phyloP scores from a whole-genome alignment of 2,888 invertebrate genomes.

The Oegoconia quadripuncta region DNA sequence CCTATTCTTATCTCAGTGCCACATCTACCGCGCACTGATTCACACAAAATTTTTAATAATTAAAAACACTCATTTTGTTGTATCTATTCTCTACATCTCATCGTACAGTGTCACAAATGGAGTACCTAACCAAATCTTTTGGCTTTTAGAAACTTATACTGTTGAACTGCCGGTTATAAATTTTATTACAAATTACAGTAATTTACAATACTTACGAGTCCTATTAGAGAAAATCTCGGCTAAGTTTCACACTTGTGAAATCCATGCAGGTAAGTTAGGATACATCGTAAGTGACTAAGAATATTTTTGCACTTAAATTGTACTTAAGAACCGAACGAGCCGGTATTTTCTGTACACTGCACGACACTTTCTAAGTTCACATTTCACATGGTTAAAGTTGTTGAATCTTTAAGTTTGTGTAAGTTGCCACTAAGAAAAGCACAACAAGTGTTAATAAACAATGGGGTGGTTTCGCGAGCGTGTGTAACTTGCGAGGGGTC shows the following conservation, averaged over 20 bases:
- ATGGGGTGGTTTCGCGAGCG: constrained; percentile 62
- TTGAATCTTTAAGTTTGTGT: constrained; percentile 30
- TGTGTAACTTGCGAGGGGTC: constrained; percentile 48
- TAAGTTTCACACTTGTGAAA: constrained; percentile 40
- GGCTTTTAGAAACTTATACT: too few species aligned
- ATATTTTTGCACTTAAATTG: constrained; percentile 67
- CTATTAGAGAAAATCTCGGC: constrained; percentile 16
- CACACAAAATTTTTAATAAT: constrained; percentile 24
- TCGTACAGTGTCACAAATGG: constrained; percentile 16
- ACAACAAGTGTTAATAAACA: constrained; percentile 70
- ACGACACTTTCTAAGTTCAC: constrained; percentile 62
- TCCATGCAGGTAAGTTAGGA: constrained; percentile 39
- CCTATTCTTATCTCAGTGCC: not conserved
- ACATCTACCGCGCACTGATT: constrained; percentile 24
- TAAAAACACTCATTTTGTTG: constrained; percentile 16
- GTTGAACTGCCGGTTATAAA: too few species aligned
- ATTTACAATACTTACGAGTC: constrained; percentile 35
- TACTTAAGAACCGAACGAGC: constrained; percentile 56
- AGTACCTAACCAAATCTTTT: too few species aligned
- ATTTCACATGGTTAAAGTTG: constrained; percentile 39
- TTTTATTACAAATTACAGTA: too few species aligned
- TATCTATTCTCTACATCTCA: constrained; percentile 11
- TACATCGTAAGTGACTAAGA: constrained; percentile 53
- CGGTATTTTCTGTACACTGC: constrained; percentile 66
- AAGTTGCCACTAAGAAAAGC: constrained; percentile 30